Percentiles rank a stretch among this genome's conserved stretches.
Conservation (phyloP, 1,140 invertebrate species). For the Goniozus legneri region DNA sequence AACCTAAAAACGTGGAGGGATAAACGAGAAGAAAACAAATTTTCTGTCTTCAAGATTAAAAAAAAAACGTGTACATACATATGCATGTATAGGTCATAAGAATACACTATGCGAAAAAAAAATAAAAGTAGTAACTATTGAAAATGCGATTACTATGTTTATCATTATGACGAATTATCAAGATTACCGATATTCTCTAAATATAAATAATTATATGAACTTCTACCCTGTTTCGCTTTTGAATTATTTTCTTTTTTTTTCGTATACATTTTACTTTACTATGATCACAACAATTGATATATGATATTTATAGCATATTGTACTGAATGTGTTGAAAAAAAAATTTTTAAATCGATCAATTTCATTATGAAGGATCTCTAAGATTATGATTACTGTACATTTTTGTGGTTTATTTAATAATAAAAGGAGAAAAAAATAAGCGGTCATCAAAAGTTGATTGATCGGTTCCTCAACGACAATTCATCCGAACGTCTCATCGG, state of each 20-base stretch:
- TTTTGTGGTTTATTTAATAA: constrained; percentile 57
- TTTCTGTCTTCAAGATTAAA: not conserved
- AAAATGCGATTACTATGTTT: constrained; percentile 46
- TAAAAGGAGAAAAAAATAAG: constrained; percentile 34
- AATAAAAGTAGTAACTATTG: constrained; percentile 36
- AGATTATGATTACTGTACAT: constrained; percentile 51
- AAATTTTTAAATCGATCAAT: constrained; percentile 40
- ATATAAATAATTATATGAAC: constrained; percentile 42
- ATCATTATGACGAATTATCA: constrained; percentile 37
- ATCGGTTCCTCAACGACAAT: too few species aligned
- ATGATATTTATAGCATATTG: constrained; percentile 49
- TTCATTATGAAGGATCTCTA: constrained; percentile 32
- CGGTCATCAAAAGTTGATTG: too few species aligned
- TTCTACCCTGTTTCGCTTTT: constrained; percentile 21
- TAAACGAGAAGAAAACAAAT: not conserved
- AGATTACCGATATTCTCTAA: constrained; percentile 32
- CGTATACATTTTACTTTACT: constrained; percentile 22
- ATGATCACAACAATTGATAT: constrained; percentile 21
- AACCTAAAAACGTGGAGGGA: not conserved
- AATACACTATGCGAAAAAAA: constrained; percentile 40
- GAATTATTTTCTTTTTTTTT: constrained; percentile 32
- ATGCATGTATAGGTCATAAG: constrained; percentile 46
- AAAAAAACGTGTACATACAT: constrained; percentile 37
- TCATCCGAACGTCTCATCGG: too few species aligned
- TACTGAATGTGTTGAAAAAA: constrained; percentile 50